Conservation (phyloP, 92 coral and sea anemone genomes). For the Siderastrea siderea region DNA sequence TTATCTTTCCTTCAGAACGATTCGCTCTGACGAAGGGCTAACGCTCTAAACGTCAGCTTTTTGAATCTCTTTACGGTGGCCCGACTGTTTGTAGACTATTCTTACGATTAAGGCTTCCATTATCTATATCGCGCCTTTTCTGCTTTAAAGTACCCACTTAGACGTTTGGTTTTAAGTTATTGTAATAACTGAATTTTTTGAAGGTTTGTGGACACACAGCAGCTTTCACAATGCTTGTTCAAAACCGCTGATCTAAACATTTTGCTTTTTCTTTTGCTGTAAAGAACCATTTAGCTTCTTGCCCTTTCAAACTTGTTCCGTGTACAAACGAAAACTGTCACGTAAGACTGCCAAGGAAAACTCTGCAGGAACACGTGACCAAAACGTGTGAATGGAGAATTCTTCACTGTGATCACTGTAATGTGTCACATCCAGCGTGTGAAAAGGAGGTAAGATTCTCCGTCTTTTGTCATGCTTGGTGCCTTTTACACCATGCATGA, state of each 20-base stretch:
- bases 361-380: constrained; percentile 60
- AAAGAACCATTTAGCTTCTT: constrained; percentile 10
- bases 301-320: constrained; percentile 46
- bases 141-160: too few species aligned
- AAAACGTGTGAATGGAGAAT: constrained; percentile 62
- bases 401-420: constrained; percentile 61
- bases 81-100: too few species aligned
- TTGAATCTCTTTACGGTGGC: too few species aligned
- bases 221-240: too few species aligned
- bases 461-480: neutral
- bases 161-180: too few species aligned
- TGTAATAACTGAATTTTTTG: too few species aligned
- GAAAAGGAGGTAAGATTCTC: constrained; percentile 30
- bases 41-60: too few species aligned
- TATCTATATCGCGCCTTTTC: too few species aligned
- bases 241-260: neutral
- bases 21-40: too few species aligned
- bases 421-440: constrained; percentile 12
- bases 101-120: too few species aligned
- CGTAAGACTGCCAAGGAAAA: constrained; percentile 36
- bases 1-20: too few species aligned
- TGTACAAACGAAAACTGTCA: constrained; percentile 65
- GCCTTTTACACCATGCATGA: neutral
- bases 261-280: neutral
- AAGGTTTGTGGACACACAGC: too few species aligned